Percentiles rank a stretch among this genome's conserved stretches.
Conservation (phyloP, 2,797 vertebrate genomes). For the Erpetoichthys calabaricus region DNA sequence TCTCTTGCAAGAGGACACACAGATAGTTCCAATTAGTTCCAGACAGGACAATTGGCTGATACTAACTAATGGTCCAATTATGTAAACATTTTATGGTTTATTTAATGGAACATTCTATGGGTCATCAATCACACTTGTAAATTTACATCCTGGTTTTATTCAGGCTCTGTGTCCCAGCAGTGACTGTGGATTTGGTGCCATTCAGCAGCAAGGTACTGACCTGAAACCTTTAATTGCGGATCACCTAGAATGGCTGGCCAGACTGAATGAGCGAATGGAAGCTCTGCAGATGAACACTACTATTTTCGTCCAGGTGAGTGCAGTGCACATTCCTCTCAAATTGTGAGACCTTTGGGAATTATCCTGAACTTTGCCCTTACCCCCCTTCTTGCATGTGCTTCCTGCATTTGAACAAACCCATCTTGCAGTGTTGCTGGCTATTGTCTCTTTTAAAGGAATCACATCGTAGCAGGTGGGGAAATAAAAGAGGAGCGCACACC, state of each 20-base stretch:
- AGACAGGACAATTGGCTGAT: too few relatives aligned
- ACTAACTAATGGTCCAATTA: too few relatives aligned
- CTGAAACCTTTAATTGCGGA: constrained; percentile 43
- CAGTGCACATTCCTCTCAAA: background rate
- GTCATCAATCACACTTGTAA: too few relatives aligned
- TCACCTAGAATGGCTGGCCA: constrained; percentile 47
- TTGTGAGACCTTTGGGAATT: background rate
- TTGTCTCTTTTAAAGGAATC: too few relatives aligned
- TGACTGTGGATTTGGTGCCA: constrained; percentile 9
- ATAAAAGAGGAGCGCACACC: too few relatives aligned
- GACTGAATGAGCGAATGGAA: constrained; percentile 49
- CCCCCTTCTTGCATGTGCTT: background rate
- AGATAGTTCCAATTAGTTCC: too few relatives aligned
- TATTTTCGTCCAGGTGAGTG: constrained; percentile 53
- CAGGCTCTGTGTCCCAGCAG: constrained; percentile 6
- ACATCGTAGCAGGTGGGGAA: too few relatives aligned
- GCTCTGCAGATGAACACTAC: constrained; percentile 51
- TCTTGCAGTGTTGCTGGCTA: too few relatives aligned
- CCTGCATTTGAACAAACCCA: background rate
- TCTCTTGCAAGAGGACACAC: too few relatives aligned
- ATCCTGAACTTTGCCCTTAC: background rate
- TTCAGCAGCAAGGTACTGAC: constrained; percentile 34
- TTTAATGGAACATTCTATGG: too few relatives aligned
- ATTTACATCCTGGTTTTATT: background rate
- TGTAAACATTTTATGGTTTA: too few relatives aligned